Evolutionary conservation across 2,888 invertebrate genomes (phyloP).

Genomic region (Heliconius cydno): DNA sequence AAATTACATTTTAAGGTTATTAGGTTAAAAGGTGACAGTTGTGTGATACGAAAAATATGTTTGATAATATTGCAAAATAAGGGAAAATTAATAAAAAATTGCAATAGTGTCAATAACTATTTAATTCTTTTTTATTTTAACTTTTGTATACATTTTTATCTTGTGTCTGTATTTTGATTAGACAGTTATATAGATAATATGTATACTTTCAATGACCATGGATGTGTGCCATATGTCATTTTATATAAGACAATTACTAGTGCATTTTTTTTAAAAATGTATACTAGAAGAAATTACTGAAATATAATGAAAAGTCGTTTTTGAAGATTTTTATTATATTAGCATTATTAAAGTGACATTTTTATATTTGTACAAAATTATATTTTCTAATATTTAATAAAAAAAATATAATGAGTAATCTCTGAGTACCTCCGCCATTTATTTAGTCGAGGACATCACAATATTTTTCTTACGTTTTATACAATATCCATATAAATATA

Average conservation of each 20-base stretch:
- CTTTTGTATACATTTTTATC: conserved; percentile 35
- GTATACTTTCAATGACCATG: conserved; percentile 35
- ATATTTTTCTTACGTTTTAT: neutral
- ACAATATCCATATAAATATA: conserved; percentile 1
- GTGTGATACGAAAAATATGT: conserved; percentile 4
- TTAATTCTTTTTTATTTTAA: neutral
- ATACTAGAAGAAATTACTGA: neutral
- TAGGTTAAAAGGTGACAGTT: conserved; percentile 4
- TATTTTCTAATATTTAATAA: neutral
- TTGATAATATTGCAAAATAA: neutral
- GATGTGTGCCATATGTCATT: conserved; percentile 29
- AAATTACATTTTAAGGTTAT: neutral
- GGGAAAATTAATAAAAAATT: neutral
- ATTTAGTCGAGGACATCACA: conserved; percentile 13
- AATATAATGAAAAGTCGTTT: neutral
- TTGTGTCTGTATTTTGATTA: conserved; percentile 34
- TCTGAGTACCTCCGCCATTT: neutral
- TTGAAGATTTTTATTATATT: neutral
- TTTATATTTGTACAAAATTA: neutral
- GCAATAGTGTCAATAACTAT: conserved; percentile 23
- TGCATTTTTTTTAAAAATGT: conserved; percentile 13
- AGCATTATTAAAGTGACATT: neutral
- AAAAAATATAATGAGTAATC: neutral
- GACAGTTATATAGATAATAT: conserved; percentile 37
- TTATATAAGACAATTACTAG: conserved; percentile 15